Conservation (phyloP, 2,888 invertebrate species). For the Sicus ferrugineus region DNA sequence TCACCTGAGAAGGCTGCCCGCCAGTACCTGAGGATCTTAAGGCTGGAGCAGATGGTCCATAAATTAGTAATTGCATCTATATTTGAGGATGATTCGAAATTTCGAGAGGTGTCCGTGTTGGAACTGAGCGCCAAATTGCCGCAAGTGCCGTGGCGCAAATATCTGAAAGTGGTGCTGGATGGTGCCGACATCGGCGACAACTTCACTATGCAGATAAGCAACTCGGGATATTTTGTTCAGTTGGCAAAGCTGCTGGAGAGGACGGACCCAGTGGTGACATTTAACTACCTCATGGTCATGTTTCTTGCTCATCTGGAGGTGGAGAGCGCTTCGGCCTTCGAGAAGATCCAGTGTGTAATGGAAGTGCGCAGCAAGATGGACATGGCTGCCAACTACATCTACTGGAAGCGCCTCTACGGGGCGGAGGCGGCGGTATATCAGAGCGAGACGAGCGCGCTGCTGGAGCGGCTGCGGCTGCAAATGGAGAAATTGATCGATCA, state of each 20-base stretch:
- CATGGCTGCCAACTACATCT: slow-evolving; percentile 47
- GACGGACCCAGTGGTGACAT: slow-evolving; percentile 36
- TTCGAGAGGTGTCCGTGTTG: background rate
- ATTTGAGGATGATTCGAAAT: background rate
- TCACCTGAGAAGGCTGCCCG: fast-evolving
- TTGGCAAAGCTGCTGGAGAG: slow-evolving; percentile 40
- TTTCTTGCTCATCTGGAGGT: slow-evolving; percentile 44
- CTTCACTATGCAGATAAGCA: slow-evolving; percentile 41
- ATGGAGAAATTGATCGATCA: slow-evolving; percentile 42
- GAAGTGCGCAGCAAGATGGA: slow-evolving; percentile 55
- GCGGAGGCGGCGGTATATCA: background rate
- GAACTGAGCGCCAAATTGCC: too few relatives aligned
- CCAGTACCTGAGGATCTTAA: slow-evolving; percentile 4
- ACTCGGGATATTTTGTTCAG: slow-evolving; percentile 38
- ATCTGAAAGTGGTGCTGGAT: slow-evolving; percentile 43
- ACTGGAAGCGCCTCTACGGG: slow-evolving; percentile 44
- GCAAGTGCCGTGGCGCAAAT: slow-evolving; percentile 47
- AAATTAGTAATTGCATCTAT: background rate
- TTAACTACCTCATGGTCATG: slow-evolving; percentile 56
- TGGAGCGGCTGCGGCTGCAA: slow-evolving; percentile 40
- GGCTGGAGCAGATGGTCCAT: slow-evolving; percentile 29
- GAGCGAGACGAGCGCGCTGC: slow-evolving; percentile 9
- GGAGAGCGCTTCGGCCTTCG: slow-evolving; percentile 40
- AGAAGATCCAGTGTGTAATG: slow-evolving; percentile 45
- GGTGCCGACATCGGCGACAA: slow-evolving; percentile 19